Evolutionary conservation across 2,113 vertebrate species (phyloP), one percentile per base, ranked within the genome.

Genomic region (Onychorhynchus coronatus): DNA sequence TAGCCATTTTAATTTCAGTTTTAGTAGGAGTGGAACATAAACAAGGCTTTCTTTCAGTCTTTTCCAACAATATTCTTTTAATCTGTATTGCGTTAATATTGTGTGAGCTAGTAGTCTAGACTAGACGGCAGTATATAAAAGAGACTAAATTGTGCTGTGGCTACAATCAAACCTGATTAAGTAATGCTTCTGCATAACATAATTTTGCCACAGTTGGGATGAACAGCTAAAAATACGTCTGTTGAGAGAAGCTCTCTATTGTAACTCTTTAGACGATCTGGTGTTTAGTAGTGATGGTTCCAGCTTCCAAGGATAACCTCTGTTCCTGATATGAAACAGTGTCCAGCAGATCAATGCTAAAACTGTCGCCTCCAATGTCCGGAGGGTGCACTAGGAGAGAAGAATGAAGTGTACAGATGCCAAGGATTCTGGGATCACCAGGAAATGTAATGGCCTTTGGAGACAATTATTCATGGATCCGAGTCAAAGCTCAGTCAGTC

Each of bases 131-230:
- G 78, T 94, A 58, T 94, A 83, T 94, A 79, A 95, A 95, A 91
- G 73, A 87, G 58, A 82, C 39, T 78, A 95, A 96, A 93, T 94
- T 95, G 65, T 90, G 91, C 78, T 96, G 90, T 95, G 89, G 71
- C 91, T 96, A 88, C 94, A 96, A 94, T 96, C 87, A 96, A 96
- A 95, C 92, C 78, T 96, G 93, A 96, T 97, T 97, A 96, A 96
- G 71, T 95, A 97, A 95, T 88, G 87, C 42, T 88, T 95, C 84
- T 94, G 84, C 90, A 94, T 65, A 92, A 82, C 56, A 84, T 92
- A 95, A 96, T 91, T 94, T 93, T 21, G 2, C 65, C 49, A 85
- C 78, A 88, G 62, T 88, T 95, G 71, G 94, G 95, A 88, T 73
- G 42, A 92, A 62, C 31, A 75, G 84, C 83, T 93, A 90, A 95